Evolutionary conservation across 2,888 invertebrate genomes (phyloP).

Genomic region (Chrysolina americana): DNA sequence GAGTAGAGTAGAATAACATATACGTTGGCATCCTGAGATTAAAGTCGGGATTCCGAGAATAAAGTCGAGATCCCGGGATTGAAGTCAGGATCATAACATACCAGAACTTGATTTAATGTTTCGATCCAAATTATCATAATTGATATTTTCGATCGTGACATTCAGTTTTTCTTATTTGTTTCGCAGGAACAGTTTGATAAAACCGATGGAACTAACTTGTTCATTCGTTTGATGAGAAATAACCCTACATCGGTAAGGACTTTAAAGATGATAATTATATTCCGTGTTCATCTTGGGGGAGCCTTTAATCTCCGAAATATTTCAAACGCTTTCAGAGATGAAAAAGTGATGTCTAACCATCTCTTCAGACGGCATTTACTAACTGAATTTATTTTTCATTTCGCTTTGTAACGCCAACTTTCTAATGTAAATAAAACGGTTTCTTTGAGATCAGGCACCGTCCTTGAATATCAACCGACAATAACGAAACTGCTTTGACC

Average conservation of each 20-base stretch:
- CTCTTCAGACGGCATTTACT: conserved; percentile 22
- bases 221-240: neutral
- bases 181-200: no score
- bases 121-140: no score
- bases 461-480: conserved; percentile 34
- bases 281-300: conserved; percentile 1
- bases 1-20: no score
- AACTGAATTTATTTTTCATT: conserved; percentile 36
- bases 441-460: conserved; percentile 29
- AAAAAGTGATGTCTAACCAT: conserved; percentile 16
- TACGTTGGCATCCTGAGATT: no score
- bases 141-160: no score
- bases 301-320: conserved; percentile 23
- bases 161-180: no score
- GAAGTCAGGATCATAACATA: no score
- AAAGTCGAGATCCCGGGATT: no score
- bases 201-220: neutral
- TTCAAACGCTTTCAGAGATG: conserved; percentile 15
- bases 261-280: conserved; percentile 1
- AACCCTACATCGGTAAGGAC: neutral
- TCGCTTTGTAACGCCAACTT: conserved; percentile 27
- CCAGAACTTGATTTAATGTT: no score
- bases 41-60: no score
- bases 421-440: conserved; percentile 35
- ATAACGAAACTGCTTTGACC: conserved; percentile 29